Conservation (phyloP, 1,140 invertebrate species). For the Lamellibrachia luymesi region DNA sequence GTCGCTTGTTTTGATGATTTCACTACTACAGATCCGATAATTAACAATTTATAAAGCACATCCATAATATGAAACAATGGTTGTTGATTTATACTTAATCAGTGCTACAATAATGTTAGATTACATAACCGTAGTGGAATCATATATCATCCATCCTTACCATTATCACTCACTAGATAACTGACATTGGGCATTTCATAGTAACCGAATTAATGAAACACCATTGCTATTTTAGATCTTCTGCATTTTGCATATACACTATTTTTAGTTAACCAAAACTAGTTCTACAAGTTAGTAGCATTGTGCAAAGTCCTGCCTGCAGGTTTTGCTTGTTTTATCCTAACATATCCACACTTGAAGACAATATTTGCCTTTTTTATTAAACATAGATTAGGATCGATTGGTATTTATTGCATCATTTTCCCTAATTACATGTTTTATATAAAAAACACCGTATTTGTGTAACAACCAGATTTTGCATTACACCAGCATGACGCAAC, state of each 20-base stretch:
- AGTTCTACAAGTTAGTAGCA: neutral
- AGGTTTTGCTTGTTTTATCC: neutral
- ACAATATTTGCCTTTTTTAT: no score
- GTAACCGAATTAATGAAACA: neutral
- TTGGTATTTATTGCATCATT: neutral
- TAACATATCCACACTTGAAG: neutral
- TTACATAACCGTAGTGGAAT: no score
- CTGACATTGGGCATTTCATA: neutral
- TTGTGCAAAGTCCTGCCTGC: slow-evolving; percentile 10
- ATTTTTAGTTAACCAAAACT: neutral
- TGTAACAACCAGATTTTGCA: neutral
- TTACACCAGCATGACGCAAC: neutral
- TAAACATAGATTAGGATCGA: no score
- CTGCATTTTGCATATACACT: neutral
- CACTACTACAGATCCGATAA: no score
- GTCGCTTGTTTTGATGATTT: no score
- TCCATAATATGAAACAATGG: no score
- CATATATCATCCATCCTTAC: no score
- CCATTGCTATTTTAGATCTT: neutral
- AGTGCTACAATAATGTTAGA: no score
- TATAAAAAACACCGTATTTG: neutral
- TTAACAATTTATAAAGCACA: no score
- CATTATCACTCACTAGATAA: no score
- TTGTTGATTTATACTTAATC: no score
- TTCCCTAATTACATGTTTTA: neutral